Percentiles rank a stretch among this genome's conserved stretches.
Evolutionary conservation across 1,140 invertebrate genomes (phyloP).

Genomic region (Aphaenogaster ashmeadi): DNA sequence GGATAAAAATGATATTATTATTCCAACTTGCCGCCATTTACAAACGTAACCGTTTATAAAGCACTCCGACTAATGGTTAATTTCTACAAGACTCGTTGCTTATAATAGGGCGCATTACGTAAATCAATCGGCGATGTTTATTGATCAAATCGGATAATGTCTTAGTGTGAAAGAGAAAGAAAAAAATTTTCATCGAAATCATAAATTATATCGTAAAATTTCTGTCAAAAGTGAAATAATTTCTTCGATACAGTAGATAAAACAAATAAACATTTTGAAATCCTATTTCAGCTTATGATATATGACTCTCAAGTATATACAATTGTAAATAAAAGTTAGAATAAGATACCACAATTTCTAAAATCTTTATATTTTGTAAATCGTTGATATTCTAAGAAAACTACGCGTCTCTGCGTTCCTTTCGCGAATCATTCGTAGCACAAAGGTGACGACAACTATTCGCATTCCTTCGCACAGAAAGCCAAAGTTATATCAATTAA

Average conservation of each 20-base stretch:
- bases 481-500: conserved; percentile 14
- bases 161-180: not conserved
- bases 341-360: not conserved
- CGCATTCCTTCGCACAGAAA: conserved; percentile 3
- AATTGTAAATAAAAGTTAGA: not conserved
- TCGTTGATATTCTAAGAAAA: not conserved
- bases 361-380: not conserved
- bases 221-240: not conserved
- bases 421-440: not conserved
- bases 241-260: not conserved
- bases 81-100: conserved; percentile 3
- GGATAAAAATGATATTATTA: not conserved
- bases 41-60: not conserved
- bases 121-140: conserved; percentile 8
- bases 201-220: not conserved
- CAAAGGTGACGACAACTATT: conserved; percentile 2
- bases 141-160: not conserved
- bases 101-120: not conserved
- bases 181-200: not conserved
- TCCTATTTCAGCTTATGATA: not conserved
- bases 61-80: not conserved
- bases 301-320: not conserved
- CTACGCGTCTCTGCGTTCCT: not conserved
- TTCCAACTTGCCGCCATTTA: not conserved
- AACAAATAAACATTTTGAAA: conserved; percentile 1